These are phyloP conservation scores for Trissonchulus latispiculum DNA, from an alignment of 2,888 invertebrate genomes.

Conservation along the genomic window DNA sequence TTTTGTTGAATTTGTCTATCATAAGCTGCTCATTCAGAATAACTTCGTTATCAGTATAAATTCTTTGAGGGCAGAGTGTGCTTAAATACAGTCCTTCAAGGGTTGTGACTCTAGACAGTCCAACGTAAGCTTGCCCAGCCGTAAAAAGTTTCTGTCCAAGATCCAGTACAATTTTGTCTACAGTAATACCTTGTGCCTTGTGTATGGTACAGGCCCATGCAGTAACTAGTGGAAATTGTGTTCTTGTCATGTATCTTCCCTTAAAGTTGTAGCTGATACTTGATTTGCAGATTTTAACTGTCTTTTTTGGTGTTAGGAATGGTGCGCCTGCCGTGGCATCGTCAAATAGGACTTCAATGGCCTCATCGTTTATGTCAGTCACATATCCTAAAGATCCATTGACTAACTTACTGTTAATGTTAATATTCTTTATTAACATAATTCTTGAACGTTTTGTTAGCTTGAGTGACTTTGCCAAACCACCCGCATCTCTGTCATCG, in stretches of 20 bases:
- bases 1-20: too few relatives aligned
- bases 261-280: neutral
- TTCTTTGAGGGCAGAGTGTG: too few relatives aligned
- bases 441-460: neutral
- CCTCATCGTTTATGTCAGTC: neutral
- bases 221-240: too few relatives aligned
- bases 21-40: too few relatives aligned
- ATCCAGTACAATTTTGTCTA: too few relatives aligned
- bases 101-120: too few relatives aligned
- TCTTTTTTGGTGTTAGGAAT: neutral
- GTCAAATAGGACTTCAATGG: neutral
- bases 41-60: too few relatives aligned
- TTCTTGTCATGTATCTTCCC: neutral
- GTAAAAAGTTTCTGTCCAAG: too few relatives aligned
- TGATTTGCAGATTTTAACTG: neutral
- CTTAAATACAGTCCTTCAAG: too few relatives aligned
- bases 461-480: neutral
- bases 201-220: too few relatives aligned
- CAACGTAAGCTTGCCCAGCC: too few relatives aligned
- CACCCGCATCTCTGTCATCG: conserved; percentile 2
- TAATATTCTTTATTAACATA: neutral
- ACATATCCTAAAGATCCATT: neutral
- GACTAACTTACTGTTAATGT: neutral
- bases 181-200: too few relatives aligned
- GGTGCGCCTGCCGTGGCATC: neutral